These are phyloP conservation scores for Propithecus coquereli DNA, from an alignment of 2,113 vertebrate species.

Conservation along the genomic window DNA sequence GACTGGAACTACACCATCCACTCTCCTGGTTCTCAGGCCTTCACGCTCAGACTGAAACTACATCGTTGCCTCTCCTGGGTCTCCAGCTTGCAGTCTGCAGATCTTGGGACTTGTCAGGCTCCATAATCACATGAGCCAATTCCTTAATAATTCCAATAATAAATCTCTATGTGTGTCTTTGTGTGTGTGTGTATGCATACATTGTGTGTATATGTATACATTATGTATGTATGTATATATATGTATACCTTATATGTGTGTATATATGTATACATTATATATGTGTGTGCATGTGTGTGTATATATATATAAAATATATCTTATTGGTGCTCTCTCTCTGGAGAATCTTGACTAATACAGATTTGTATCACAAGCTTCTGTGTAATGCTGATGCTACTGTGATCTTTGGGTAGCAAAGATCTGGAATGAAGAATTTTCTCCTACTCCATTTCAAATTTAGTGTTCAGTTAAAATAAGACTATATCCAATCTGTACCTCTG, in stretches of 20 bases:
- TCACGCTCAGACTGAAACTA: not conserved
- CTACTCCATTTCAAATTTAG: not conserved
- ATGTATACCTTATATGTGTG: not conserved
- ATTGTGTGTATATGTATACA: not conserved
- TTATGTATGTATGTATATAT: not conserved
- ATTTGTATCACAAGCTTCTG: not conserved
- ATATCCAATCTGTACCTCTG: not conserved
- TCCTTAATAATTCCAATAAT: not conserved
- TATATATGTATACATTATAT: not conserved
- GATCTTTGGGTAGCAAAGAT: not conserved
- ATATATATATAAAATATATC: not conserved
- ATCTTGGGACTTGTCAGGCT: not conserved
- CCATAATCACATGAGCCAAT: not conserved
- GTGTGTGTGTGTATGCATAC: not conserved
- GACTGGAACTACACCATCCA: not conserved
- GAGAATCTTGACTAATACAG: not conserved
- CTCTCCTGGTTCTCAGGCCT: not conserved
- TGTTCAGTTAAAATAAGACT: constrained; percentile 40
- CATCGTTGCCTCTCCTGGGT: not conserved
- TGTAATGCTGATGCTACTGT: not conserved
- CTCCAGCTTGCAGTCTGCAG: not conserved
- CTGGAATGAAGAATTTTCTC: not conserved
- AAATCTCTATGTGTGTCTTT: not conserved
- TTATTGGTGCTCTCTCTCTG: not conserved
- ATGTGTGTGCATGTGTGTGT: not conserved